Evolutionary conservation across 2,888 invertebrate species (phyloP), one percentile per base, ranked within the genome.

Genomic region (Cantharis rufa): DNA sequence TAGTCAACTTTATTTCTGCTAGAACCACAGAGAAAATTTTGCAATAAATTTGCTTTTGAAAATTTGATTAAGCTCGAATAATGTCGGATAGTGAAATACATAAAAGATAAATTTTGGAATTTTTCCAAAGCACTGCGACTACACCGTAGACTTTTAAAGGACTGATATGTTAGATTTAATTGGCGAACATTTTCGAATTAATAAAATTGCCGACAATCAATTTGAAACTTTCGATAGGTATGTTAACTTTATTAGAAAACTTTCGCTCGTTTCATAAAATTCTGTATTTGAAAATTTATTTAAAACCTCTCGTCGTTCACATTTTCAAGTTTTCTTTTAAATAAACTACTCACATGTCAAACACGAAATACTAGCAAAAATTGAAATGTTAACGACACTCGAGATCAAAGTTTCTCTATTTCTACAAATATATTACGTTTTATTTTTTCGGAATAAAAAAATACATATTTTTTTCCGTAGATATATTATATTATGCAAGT

Each of bases 331-430:
- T 66, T 66, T 18, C 64, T 66, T 66, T 21, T 66, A 66, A 66
- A 16, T 66, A 16, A 18, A 66, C 16, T 21, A 66, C 64, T 21
- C 24, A 66, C 18, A 66, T 66, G 64, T 66, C 64, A 24, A 48
- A 48, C 48, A 66, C 64, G 24, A 66, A 66, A 66, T 66, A 66
- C 64, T 66, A 18, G n/a, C 16, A 24, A 11, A 66, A 66, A 66
- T 66, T 66, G 64, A 66, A 66, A 66, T 66, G 64, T 66, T 21
- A 66, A 18, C 24, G 64, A 66, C 64, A 66, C 64, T 66, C n/a
- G 64, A 24, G 64, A 24, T 18, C 63, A 48, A 48, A 48, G 48
- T 48, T 48, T 48, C 48, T 7, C 48, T 48, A 48, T 48, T 48
- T 48, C 48, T 48, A n/a, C 48, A 48, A 48, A 48, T 48, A 48